Evolutionary conservation across 2,113 vertebrate genomes (phyloP).

Genomic region (Gila orcuttii): DNA sequence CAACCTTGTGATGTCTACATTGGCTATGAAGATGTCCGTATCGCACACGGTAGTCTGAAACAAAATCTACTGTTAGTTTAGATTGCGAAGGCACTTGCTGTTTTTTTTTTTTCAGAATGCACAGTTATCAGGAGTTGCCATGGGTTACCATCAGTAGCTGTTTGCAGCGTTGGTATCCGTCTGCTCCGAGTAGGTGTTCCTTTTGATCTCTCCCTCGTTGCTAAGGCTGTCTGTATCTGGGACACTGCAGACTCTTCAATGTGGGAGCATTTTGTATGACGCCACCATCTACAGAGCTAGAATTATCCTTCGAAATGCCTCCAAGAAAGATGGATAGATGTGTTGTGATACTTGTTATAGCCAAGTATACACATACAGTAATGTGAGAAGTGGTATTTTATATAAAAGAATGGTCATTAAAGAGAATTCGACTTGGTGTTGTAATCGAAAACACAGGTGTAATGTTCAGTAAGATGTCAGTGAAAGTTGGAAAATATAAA

Average conservation of each 20-base stretch:
- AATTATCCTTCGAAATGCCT: conserved; percentile 37
- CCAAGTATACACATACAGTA: not conserved
- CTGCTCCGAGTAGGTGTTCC: conserved; percentile 60
- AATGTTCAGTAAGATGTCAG: not conserved
- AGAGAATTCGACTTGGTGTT: not conserved
- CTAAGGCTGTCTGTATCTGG: conserved; percentile 61
- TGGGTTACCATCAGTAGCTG: conserved; percentile 52
- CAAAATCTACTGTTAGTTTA: conserved; percentile 16
- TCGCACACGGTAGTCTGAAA: not conserved
- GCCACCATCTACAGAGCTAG: conserved; percentile 36
- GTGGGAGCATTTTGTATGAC: conserved; percentile 54
- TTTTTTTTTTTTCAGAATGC: conserved; percentile 16
- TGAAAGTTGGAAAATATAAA: not conserved
- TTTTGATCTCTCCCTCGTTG: conserved; percentile 59
- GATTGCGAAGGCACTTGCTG: conserved; percentile 23
- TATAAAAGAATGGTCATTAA: not conserved
- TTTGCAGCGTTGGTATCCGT: conserved; percentile 40
- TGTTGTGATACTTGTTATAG: not conserved
- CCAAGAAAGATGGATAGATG: conserved; percentile 1
- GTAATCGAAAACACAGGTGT: not conserved
- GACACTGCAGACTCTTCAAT: conserved; percentile 58
- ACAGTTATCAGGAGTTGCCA: conserved; percentile 53
- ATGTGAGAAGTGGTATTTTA: not conserved
- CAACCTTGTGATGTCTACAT: conserved; percentile 9
- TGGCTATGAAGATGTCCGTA: not conserved